Evolutionary conservation across 2,113 vertebrate species (phyloP).

Genomic region (Marmota flaviventris): DNA sequence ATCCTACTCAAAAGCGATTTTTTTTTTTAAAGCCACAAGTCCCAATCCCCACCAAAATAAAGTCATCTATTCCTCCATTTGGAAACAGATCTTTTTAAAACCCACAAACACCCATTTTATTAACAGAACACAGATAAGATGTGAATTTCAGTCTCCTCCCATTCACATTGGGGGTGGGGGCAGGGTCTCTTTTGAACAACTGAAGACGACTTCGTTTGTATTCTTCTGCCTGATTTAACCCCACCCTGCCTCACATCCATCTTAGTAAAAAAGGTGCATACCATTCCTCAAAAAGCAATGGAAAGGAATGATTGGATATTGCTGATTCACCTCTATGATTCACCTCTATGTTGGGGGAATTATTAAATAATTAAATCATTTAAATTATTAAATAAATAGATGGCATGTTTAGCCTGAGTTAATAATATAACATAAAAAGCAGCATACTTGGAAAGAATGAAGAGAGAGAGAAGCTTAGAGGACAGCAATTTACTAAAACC

Average conservation of each 20-base stretch:
- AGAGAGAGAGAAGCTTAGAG: background rate
- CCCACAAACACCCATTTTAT: conserved; percentile 87
- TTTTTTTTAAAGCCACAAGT: conserved; percentile 82
- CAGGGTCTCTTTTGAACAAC: conserved; percentile 55
- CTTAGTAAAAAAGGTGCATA: background rate
- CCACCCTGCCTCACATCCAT: background rate
- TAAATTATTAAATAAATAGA: too few species aligned
- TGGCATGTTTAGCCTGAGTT: background rate
- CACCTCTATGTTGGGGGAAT: background rate
- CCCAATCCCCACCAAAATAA: conserved; percentile 81
- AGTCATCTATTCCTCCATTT: conserved; percentile 83
- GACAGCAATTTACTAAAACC: background rate
- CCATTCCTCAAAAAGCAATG: background rate
- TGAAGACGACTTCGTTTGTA: too few species aligned
- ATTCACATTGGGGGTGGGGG: conserved; percentile 72
- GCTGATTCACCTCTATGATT: background rate
- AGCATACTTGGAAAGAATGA: background rate
- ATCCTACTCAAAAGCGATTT: conserved; percentile 78
- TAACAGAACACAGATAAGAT: conserved; percentile 87
- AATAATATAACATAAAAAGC: background rate
- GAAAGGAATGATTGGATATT: background rate
- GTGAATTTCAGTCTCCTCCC: conserved; percentile 85
- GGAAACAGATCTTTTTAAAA: conserved; percentile 83
- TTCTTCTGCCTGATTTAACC: too few species aligned
- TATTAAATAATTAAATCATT: background rate